A percentile compares a stretch with the other conserved stretches of the same genome.
These are phyloP conservation scores for Rhinogobius similis DNA, from an alignment of 2,113 vertebrate genomes.

Conservation along the genomic window DNA sequence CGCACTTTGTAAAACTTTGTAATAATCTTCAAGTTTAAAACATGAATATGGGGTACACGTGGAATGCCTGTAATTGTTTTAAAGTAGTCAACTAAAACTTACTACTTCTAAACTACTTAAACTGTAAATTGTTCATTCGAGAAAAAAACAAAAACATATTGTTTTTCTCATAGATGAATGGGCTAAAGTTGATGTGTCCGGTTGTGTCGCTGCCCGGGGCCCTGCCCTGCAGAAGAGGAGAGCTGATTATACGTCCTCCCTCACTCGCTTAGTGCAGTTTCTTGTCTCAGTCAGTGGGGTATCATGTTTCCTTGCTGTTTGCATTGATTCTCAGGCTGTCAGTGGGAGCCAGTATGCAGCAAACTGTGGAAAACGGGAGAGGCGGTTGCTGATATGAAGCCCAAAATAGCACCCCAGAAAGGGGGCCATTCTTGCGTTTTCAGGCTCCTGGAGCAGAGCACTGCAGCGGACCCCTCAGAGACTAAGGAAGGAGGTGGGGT, in stretches of 20 bases:
- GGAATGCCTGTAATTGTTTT: background rate
- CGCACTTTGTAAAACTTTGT: no score
- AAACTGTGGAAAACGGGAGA: slow-evolving; percentile 65
- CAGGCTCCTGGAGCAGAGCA: slow-evolving; percentile 73
- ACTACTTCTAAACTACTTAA: no score
- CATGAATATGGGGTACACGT: background rate
- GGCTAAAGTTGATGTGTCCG: slow-evolving; percentile 42
- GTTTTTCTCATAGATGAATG: background rate
- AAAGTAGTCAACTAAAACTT: background rate
- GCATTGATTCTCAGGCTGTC: slow-evolving; percentile 25
- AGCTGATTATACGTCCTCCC: slow-evolving; percentile 66
- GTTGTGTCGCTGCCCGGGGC: slow-evolving; percentile 10
- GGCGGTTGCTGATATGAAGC: slow-evolving; percentile 59
- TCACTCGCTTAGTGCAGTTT: slow-evolving; percentile 63
- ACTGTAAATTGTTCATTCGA: slow-evolving; percentile 26
- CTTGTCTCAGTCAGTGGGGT: slow-evolving; percentile 49
- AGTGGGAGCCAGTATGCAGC: slow-evolving; percentile 65
- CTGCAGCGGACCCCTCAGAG: slow-evolving; percentile 79
- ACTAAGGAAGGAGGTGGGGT: slow-evolving; percentile 68
- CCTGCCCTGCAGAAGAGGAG: slow-evolving; percentile 61
- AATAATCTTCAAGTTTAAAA: background rate
- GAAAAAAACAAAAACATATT: slow-evolving; percentile 1
- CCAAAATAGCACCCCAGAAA: slow-evolving; percentile 76
- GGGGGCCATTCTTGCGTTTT: slow-evolving; percentile 73
- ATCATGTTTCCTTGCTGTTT: slow-evolving; percentile 58